phyloP scores from a whole-genome alignment of 2,113 vertebrate species.

The Hemichromis elongatus region DNA sequence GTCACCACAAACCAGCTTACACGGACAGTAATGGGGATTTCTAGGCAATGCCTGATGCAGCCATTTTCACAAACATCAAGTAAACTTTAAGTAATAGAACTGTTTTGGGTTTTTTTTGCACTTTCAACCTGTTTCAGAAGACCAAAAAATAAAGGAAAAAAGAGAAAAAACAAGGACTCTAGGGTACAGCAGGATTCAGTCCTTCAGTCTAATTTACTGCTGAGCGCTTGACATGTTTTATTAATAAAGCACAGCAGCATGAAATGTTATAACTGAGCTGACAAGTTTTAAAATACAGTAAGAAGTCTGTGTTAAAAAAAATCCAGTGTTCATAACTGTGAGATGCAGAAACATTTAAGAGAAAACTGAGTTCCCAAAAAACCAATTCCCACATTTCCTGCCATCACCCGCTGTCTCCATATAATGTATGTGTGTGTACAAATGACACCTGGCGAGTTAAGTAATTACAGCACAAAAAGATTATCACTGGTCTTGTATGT shows the following conservation, averaged over 20 bases:
- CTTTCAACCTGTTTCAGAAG: background rate
- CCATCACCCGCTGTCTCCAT: background rate
- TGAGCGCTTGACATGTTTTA: slow-evolving; percentile 35
- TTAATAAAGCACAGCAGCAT: background rate
- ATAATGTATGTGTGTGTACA: background rate
- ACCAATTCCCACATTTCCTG: background rate
- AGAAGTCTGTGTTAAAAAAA: background rate
- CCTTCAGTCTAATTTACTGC: slow-evolving; percentile 11
- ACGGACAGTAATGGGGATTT: slow-evolving; percentile 28
- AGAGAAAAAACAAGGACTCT: background rate
- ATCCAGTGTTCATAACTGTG: background rate
- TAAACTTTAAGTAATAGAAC: background rate
- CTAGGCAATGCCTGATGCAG: background rate
- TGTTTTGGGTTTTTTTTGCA: background rate
- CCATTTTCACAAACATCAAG: slow-evolving; percentile 1
- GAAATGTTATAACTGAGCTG: slow-evolving; percentile 4
- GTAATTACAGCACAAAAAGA: slow-evolving; percentile 8
- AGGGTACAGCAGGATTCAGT: background rate
- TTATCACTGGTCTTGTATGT: background rate
- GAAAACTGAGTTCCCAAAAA: background rate
- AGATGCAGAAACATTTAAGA: slow-evolving; percentile 1
- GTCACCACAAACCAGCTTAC: slow-evolving; percentile 16
- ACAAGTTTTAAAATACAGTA: slow-evolving; percentile 13
- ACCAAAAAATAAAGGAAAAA: background rate
- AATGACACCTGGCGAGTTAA: slow-evolving; percentile 12